Evolutionary conservation across 1,140 invertebrate genomes (phyloP).

Genomic region (Euura lappo): DNA sequence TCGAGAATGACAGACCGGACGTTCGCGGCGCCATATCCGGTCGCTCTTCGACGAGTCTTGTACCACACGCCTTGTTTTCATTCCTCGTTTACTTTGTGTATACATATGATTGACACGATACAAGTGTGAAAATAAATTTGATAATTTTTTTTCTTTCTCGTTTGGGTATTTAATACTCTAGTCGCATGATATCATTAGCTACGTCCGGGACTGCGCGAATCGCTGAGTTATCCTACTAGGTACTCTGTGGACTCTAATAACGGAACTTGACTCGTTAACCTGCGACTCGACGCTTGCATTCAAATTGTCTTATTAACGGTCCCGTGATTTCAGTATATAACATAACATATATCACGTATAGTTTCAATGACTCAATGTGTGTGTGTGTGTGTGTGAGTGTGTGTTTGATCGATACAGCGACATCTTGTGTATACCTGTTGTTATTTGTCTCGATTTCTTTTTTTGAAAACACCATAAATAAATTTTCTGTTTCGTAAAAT

Average conservation of each 20-base stretch:
- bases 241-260: neutral
- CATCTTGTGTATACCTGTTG: too few relatives aligned
- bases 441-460: too few relatives aligned
- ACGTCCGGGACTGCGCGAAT: too few relatives aligned
- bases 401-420: too few relatives aligned
- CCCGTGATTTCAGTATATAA: neutral
- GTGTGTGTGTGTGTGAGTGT: neutral
- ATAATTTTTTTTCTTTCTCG: neutral
- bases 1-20: slow-evolving; percentile 4
- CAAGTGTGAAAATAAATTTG: neutral
- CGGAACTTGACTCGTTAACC: neutral
- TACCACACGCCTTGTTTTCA: neutral
- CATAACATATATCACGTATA: neutral
- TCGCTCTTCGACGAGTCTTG: neutral
- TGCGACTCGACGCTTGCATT: neutral
- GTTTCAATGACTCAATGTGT: neutral
- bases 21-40: slow-evolving; percentile 4
- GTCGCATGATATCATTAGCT: neutral
- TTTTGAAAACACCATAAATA: too few relatives aligned
- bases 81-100: neutral
- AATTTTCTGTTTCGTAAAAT: too few relatives aligned
- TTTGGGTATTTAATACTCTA: neutral
- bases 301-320: neutral
- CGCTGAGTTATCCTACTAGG: neutral
- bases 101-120: neutral